These are phyloP conservation scores for Drosophila willistoni DNA, from an alignment of 1,140 invertebrate genomes.

Conservation along the genomic window DNA sequence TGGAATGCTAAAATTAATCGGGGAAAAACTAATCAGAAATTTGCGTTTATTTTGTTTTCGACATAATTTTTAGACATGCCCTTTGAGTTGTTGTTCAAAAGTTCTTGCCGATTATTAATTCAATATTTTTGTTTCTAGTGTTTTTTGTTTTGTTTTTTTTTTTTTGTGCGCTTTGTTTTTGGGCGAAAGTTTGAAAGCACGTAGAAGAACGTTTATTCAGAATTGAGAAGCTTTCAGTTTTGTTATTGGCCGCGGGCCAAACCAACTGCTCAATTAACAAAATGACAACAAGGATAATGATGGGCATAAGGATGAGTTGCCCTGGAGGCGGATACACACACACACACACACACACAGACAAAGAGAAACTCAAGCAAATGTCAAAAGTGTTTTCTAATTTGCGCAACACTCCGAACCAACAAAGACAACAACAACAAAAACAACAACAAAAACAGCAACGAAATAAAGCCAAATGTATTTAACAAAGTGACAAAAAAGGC, in stretches of 20 bases:
- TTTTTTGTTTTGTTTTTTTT: neutral
- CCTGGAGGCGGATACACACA: neutral
- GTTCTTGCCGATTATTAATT: slow-evolving; percentile 1
- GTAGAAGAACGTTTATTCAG: slow-evolving; percentile 13
- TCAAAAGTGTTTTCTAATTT: slow-evolving; percentile 80
- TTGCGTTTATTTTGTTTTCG: neutral
- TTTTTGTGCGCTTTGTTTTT: neutral
- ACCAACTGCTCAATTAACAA: slow-evolving; percentile 73
- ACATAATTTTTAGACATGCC: neutral
- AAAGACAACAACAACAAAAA: slow-evolving; percentile 42
- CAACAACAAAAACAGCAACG: slow-evolving; percentile 38
- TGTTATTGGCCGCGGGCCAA: slow-evolving; percentile 50
- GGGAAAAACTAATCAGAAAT: neutral
- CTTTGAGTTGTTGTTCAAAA: neutral
- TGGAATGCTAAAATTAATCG: neutral
- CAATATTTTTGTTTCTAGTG: neutral
- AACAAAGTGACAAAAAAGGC: slow-evolving; percentile 71
- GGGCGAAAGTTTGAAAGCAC: slow-evolving; percentile 1
- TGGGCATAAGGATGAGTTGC: neutral
- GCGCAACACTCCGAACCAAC: slow-evolving; percentile 55
- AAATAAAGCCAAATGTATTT: slow-evolving; percentile 77
- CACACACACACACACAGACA: slow-evolving; percentile 2
- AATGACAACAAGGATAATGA: slow-evolving; percentile 48
- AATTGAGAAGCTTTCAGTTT: slow-evolving; percentile 23
- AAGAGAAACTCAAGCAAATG: slow-evolving; percentile 54